A percentile compares a stretch with the other conserved stretches of the same genome.
Evolutionary conservation across 2,888 invertebrate genomes (phyloP).

Genomic region (Fragum whitleyi): DNA sequence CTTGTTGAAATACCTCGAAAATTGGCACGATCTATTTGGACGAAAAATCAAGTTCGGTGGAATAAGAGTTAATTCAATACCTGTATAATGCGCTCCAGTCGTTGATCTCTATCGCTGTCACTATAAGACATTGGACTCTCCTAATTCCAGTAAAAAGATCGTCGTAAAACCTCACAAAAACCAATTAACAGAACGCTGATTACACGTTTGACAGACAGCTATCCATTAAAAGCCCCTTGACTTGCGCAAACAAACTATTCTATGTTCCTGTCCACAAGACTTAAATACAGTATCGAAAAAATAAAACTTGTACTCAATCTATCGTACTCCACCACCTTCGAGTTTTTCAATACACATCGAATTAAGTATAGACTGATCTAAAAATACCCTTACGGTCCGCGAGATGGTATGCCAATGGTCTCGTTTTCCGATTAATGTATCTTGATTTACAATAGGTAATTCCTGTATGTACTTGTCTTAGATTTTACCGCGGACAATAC

Average conservation of each 20-base stretch:
- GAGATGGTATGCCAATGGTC: slow-evolving; percentile 12
- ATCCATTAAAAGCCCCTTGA: not conserved
- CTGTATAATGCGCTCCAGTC: slow-evolving; percentile 82
- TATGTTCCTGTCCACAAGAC: not conserved
- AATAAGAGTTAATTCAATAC: slow-evolving; percentile 64
- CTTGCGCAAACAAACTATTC: not conserved
- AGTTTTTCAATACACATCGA: slow-evolving; percentile 22
- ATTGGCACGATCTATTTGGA: too few relatives aligned
- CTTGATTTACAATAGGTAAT: slow-evolving; percentile 16
- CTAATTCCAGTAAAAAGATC: slow-evolving; percentile 5
- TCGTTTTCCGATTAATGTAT: slow-evolving; percentile 29
- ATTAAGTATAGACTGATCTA: slow-evolving; percentile 15
- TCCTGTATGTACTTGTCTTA: slow-evolving; percentile 4
- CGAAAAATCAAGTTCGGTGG: too few relatives aligned
- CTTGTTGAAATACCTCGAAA: too few relatives aligned
- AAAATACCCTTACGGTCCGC: slow-evolving; percentile 7
- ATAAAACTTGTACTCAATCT: not conserved
- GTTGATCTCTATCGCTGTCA: slow-evolving; percentile 77
- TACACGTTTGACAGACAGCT: not conserved
- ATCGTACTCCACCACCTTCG: slow-evolving; percentile 8
- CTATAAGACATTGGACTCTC: slow-evolving; percentile 66
- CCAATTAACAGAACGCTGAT: not conserved
- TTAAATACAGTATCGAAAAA: slow-evolving; percentile 14
- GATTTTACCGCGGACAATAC: slow-evolving; percentile 4
- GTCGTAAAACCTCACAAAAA: not conserved